Evolutionary conservation across 2,888 invertebrate genomes (phyloP).

Genomic region (Aradus depressus): DNA sequence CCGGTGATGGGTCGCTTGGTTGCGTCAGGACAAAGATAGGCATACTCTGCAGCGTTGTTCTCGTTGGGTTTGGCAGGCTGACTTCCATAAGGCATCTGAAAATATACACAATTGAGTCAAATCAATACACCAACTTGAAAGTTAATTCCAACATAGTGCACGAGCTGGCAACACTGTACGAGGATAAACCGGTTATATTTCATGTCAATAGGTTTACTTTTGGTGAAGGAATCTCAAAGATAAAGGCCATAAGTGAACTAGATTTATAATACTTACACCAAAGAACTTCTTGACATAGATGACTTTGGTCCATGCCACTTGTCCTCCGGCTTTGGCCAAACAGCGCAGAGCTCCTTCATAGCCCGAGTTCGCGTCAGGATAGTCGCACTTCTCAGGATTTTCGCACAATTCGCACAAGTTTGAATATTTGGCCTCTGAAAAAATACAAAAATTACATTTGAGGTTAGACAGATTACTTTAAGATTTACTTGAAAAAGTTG

Average conservation of each 20-base stretch:
- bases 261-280: conserved; percentile 44
- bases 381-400: conserved; percentile 61
- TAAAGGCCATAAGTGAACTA: conserved; percentile 1
- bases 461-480: neutral
- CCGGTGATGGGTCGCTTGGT: conserved; percentile 53
- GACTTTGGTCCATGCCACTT: conserved; percentile 78
- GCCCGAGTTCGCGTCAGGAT: conserved; percentile 73
- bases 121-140: neutral
- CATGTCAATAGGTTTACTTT: too few species aligned
- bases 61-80: conserved; percentile 46
- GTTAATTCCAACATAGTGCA: too few species aligned
- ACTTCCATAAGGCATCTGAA: conserved; percentile 50
- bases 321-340: conserved; percentile 65
- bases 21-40: conserved; percentile 71
- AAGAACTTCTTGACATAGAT: conserved; percentile 69
- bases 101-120: conserved; percentile 6
- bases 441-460: neutral
- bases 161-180: too few species aligned
- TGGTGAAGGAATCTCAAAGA: too few species aligned
- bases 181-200: too few species aligned
- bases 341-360: conserved; percentile 79
- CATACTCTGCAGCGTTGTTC: conserved; percentile 54
- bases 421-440: conserved; percentile 45
- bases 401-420: conserved; percentile 69
- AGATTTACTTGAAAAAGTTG: too few species aligned